Evolutionary conservation across 2,888 invertebrate species (phyloP).

Genomic region (Ashinkailepas kermadecensis): DNA sequence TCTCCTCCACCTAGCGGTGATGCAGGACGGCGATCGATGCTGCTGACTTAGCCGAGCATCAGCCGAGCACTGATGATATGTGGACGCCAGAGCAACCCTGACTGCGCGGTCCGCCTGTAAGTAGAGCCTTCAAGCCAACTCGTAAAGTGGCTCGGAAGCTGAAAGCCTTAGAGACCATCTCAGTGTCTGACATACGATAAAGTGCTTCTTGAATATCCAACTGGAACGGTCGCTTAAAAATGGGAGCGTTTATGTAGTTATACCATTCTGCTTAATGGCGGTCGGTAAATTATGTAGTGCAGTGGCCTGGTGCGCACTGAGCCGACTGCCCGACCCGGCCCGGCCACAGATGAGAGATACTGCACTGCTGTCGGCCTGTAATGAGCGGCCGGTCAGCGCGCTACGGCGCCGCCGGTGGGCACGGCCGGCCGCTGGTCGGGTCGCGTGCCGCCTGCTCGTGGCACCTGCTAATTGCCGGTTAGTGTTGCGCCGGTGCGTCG

Average conservation of each 20-base stretch:
- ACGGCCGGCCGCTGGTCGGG: background rate
- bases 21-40: background rate
- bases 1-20: background rate
- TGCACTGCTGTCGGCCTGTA: background rate
- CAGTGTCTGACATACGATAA: conserved; percentile 17
- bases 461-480: conserved; percentile 11
- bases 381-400: background rate
- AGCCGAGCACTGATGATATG: background rate
- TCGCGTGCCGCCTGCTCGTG: background rate
- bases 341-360: background rate
- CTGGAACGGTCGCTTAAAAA: conserved; percentile 17
- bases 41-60: background rate
- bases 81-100: background rate
- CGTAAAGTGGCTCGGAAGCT: conserved; percentile 5
- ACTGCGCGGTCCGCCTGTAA: background rate
- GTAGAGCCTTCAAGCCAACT: background rate
- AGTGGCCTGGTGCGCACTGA: background rate
- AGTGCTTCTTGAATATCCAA: conserved; percentile 14
- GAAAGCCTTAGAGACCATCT: conserved; percentile 21
- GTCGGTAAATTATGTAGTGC: background rate
- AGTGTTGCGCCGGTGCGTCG: background rate
- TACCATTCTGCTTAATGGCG: background rate
- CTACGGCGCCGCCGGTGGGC: background rate
- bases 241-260: conserved; percentile 20
- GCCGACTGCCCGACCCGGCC: background rate